Evolutionary conservation across 1,140 invertebrate genomes (phyloP).

Genomic region (Camponotus vicinus): DNA sequence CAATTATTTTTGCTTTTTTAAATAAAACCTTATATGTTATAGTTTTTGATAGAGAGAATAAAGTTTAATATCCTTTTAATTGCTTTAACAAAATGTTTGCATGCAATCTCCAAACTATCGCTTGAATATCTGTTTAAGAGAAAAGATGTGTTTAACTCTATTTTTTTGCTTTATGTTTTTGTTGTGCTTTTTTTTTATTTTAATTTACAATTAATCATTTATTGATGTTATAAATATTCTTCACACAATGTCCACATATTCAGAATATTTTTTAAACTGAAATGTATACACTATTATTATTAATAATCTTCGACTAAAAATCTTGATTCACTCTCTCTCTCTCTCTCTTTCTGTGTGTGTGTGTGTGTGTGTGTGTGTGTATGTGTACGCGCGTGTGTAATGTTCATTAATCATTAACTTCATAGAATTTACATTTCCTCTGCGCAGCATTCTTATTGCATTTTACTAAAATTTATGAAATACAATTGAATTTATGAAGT

Average conservation of each 20-base stretch:
- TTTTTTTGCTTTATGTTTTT: too few species aligned
- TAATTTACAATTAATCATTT: neutral
- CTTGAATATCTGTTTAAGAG: neutral
- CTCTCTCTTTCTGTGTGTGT: too few species aligned
- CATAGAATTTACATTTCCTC: neutral
- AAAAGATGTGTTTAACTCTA: neutral
- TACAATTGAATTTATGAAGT: too few species aligned
- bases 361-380: too few species aligned
- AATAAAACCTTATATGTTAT: neutral
- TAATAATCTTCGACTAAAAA: conserved; percentile 7
- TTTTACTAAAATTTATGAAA: conserved; percentile 13
- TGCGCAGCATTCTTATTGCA: conserved; percentile 1
- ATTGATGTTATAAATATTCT: neutral
- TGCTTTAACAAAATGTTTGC: neutral
- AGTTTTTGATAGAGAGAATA: neutral
- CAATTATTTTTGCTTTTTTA: neutral
- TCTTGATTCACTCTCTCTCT: neutral
- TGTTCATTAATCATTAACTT: neutral
- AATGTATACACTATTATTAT: neutral
- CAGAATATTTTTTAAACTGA: neutral
- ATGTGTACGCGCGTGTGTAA: neutral
- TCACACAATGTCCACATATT: neutral
- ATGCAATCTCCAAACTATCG: neutral
- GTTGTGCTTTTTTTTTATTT: neutral
- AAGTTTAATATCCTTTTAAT: neutral